Conservation (phyloP, 1,140 invertebrate species). For the Laodelphax striatellus region DNA sequence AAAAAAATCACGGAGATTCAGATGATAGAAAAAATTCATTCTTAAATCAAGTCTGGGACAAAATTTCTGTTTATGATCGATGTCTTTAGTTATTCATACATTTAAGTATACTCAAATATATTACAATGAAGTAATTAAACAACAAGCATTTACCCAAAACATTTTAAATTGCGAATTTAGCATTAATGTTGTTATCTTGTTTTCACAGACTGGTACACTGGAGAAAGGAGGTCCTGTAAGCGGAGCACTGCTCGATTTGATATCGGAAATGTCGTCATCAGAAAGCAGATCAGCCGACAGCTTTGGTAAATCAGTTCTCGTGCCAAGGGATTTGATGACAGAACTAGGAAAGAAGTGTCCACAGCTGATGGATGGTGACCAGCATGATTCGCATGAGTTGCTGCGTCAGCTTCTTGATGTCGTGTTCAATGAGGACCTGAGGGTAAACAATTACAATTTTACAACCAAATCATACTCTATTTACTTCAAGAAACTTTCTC, state of each 20-base stretch:
- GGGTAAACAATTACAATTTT: slow-evolving; percentile 18
- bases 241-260: slow-evolving; percentile 48
- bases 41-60: too few relatives aligned
- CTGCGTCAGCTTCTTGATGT: slow-evolving; percentile 79
- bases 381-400: slow-evolving; percentile 94
- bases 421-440: slow-evolving; percentile 52
- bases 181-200: too few relatives aligned
- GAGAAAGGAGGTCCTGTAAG: slow-evolving; percentile 52
- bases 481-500: neutral
- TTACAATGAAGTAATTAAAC: too few relatives aligned
- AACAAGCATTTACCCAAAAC: too few relatives aligned
- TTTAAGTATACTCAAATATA: too few relatives aligned
- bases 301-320: slow-evolving; percentile 40
- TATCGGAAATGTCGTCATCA: slow-evolving; percentile 28
- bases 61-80: too few relatives aligned
- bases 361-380: slow-evolving; percentile 84
- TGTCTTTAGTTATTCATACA: too few relatives aligned
- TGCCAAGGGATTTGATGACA: slow-evolving; percentile 58
- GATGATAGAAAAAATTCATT: too few relatives aligned
- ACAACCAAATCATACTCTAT: neutral
- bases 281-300: neutral
- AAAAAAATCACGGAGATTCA: too few relatives aligned
- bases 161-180: too few relatives aligned
- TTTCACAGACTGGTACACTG: slow-evolving; percentile 41
- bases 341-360: slow-evolving; percentile 63